phyloP scores from a whole-genome alignment of 37 sponge, comb jelly and placozoan species.

The Tethya wilhelma region DNA sequence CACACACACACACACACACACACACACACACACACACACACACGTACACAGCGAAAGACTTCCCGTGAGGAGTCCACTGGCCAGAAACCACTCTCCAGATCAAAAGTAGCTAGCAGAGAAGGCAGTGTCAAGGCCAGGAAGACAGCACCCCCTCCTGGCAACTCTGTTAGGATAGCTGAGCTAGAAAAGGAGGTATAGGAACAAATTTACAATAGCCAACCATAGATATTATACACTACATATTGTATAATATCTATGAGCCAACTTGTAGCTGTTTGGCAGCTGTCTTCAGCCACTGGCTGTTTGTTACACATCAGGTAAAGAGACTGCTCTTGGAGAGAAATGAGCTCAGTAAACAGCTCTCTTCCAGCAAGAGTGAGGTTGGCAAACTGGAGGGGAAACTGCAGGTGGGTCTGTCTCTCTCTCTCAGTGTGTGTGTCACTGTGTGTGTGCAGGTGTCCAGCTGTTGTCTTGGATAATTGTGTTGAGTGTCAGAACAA shows the following conservation, averaged over 20 bases:
- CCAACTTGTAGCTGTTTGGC: not conserved
- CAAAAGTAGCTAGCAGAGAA: not conserved
- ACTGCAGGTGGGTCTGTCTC: constrained; percentile 35
- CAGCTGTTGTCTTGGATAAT: not conserved
- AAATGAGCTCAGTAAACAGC: constrained; percentile 39
- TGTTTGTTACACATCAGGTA: not conserved
- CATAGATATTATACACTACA: no score
- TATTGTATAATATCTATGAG: not conserved
- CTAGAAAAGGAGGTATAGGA: constrained; percentile 52
- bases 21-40: no score
- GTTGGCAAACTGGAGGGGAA: constrained; percentile 50
- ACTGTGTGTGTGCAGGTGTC: no score
- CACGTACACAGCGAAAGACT: no score
- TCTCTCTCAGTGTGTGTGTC: no score
- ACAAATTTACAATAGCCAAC: no score
- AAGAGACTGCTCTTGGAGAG: constrained; percentile 41
- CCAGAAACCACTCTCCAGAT: not conserved
- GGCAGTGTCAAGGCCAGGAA: constrained; percentile 1
- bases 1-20: no score
- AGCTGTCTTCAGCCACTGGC: not conserved
- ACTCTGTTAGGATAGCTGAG: not conserved
- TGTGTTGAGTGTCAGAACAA: not conserved
- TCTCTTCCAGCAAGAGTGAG: constrained; percentile 33
- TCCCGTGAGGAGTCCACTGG: not conserved
- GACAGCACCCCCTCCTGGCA: not conserved